Evolutionary conservation across 2,113 vertebrate species (phyloP).

Genomic region (Brachypteracias leptosomus): DNA sequence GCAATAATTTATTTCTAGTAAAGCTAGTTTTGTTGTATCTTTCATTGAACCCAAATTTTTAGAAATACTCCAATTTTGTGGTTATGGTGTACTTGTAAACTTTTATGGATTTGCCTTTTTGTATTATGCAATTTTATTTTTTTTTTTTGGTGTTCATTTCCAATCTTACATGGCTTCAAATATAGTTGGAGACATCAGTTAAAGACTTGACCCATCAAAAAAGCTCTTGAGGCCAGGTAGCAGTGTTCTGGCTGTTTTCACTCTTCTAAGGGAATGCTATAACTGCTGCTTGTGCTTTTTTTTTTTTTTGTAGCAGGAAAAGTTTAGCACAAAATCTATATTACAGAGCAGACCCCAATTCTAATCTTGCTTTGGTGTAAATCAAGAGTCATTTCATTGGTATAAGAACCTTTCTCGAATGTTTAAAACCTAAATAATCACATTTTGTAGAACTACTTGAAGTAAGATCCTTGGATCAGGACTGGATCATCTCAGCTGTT

Average conservation of each 20-base stretch:
- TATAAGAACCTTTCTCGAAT: neutral
- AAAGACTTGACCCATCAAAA: neutral
- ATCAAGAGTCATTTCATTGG: neutral
- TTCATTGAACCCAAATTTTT: slow-evolving; percentile 49
- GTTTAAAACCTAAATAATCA: neutral
- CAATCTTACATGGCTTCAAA: slow-evolving; percentile 41
- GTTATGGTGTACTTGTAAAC: slow-evolving; percentile 50
- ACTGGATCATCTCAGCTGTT: neutral
- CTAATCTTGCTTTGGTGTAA: slow-evolving; percentile 32
- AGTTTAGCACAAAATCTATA: neutral
- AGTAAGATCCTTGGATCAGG: neutral
- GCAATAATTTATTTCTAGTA: slow-evolving; percentile 75
- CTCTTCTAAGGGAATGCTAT: slow-evolving; percentile 33
- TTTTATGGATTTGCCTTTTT: slow-evolving; percentile 68
- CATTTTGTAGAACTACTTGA: neutral
- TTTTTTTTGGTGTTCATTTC: slow-evolving; percentile 43
- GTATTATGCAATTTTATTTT: slow-evolving; percentile 43
- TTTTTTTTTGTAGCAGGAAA: neutral
- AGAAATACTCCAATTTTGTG: slow-evolving; percentile 70
- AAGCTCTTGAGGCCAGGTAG: neutral
- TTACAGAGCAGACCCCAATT: neutral
- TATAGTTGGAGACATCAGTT: neutral
- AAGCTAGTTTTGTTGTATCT: slow-evolving; percentile 40
- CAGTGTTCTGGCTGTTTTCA: slow-evolving; percentile 12
- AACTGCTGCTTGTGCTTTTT: neutral